Conservation (phyloP, 2,797 vertebrate species). For the Myotis pilosus region DNA sequence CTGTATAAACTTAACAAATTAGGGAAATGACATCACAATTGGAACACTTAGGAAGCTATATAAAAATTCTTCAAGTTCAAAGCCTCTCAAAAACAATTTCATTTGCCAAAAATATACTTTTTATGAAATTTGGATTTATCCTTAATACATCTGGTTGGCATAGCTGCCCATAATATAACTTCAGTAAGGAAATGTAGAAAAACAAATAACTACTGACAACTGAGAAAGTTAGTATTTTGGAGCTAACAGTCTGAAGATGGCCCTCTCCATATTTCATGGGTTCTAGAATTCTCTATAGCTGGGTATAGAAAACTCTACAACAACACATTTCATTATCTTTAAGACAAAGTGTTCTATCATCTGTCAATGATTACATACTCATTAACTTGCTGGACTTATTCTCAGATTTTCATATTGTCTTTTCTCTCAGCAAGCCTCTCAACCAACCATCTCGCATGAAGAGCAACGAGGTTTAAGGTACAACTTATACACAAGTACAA, state of each 20-base stretch:
- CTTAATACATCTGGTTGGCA: not conserved
- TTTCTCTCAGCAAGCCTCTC: not conserved
- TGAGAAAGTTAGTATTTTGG: not conserved
- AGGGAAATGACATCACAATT: not conserved
- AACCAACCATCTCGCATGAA: not conserved
- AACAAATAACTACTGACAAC: not conserved
- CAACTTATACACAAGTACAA: not conserved
- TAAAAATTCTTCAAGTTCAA: not conserved
- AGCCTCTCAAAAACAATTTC: not conserved
- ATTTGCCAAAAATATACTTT: conserved; percentile 52
- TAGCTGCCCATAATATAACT: not conserved
- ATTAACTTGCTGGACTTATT: not conserved
- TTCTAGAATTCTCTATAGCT: not conserved
- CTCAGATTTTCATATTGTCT: not conserved
- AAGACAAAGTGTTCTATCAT: conserved; percentile 25
- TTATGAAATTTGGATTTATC: conserved; percentile 23
- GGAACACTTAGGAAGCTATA: not conserved
- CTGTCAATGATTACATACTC: not conserved
- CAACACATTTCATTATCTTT: not conserved
- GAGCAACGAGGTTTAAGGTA: not conserved
- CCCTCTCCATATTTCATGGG: not conserved
- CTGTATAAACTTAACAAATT: not conserved
- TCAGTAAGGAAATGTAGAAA: not conserved
- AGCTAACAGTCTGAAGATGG: not conserved
- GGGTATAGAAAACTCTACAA: not conserved